Base-by-base conservation (phyloP, 2,888 invertebrate species). In the Hirtodrosophila histrioides region DNA sequence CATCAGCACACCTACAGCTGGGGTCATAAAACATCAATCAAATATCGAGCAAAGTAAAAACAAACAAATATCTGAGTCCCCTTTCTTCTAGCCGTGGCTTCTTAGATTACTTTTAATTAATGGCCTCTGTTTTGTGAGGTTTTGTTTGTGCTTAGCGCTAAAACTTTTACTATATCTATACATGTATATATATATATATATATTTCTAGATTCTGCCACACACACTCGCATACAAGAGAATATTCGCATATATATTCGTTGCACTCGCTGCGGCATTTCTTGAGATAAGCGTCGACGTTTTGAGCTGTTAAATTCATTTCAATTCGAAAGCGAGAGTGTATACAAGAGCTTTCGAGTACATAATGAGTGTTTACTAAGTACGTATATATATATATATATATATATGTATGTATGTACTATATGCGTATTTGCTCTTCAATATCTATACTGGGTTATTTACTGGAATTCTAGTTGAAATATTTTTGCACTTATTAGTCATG, bases 311-410 rank as follows among this genome's bases (percentile, higher is more conserved):
- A 68, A 68, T 72, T 63, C 53, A 57, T 60, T 73, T 61, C 64
- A 57, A 69, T 61, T 74, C 43, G 61, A 73, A 73, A 73, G 65
- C 69, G 74, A 73, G 69, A 73, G 73, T 64, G 41, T 68, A 40
- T 31, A 60, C 36, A 9, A 43, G n/a, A 23, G 2, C 17, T 35
- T 33, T 8, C n/a, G 8, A 12, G 54, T 60, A 55, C 29, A 36
- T 31, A 48, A 4, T 17, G 31, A 46, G n/a, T 73, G 69, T 67
- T 62, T 62, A 57, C 46, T 33, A 31, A 62, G 41, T 41, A 23
- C n/a, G 23, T 36, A 46, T 37, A n/a, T n/a, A 9, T 57, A 10
- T 12, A 24, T 0, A 9, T 2, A 36, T 33, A 4, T 23, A 7
- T 23, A 0, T 48, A 1, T 36, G 4, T 23, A 10, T 8, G 11